Percentiles rank a stretch among this genome's conserved stretches.
phyloP scores from a whole-genome alignment of 2,113 vertebrate genomes.

The Psilopsiagon aurifrons region DNA sequence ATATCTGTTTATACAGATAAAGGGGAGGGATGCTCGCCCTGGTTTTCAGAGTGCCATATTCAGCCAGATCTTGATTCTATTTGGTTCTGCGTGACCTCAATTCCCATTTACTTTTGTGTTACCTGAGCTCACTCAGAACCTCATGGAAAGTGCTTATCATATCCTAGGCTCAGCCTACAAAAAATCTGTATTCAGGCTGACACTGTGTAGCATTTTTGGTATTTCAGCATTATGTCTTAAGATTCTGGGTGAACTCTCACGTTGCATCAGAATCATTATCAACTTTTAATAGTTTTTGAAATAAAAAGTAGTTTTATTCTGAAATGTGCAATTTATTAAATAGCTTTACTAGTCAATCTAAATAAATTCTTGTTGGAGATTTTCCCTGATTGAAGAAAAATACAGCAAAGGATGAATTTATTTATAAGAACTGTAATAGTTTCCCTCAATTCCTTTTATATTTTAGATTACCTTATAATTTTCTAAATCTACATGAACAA shows the following conservation, averaged over 20 bases:
- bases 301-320: constrained; percentile 64
- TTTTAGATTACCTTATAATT: constrained; percentile 94
- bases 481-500: constrained; percentile 93
- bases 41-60: neutral
- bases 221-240: constrained; percentile 26
- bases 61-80: neutral
- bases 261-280: constrained; percentile 10
- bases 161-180: neutral
- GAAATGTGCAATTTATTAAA: constrained; percentile 72
- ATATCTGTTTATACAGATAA: neutral
- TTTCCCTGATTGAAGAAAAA: constrained; percentile 69
- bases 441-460: constrained; percentile 88
- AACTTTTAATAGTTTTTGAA: constrained; percentile 53
- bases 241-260: constrained; percentile 25
- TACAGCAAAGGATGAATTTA: constrained; percentile 78
- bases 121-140: neutral
- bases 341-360: constrained; percentile 72
- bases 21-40: neutral
- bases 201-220: neutral
- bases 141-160: neutral
- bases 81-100: neutral
- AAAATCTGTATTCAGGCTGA: neutral
- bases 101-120: neutral
- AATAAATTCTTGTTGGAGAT: constrained; percentile 74
- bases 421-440: constrained; percentile 86